Conservation (phyloP, 2,113 vertebrate species). For the Stegostoma tigrinum region DNA sequence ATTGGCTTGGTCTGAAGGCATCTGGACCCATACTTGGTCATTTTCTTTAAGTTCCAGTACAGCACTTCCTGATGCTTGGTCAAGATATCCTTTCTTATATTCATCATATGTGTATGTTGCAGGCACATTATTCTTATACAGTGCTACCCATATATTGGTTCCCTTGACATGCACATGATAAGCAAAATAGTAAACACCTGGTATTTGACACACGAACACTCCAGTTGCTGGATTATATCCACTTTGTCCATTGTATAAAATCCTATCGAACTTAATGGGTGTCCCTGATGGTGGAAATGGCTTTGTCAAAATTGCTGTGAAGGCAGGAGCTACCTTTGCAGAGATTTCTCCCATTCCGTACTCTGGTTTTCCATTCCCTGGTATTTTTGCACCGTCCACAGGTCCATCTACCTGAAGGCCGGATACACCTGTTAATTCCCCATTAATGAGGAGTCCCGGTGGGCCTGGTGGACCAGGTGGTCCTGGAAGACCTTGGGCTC, state of each 20-base stretch:
- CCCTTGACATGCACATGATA: conserved; percentile 98
- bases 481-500: conserved; percentile 59
- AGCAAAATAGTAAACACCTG: conserved; percentile 94
- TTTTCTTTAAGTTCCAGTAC: conserved; percentile 93
- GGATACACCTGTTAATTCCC: conserved; percentile 68
- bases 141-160: conserved; percentile 92
- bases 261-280: conserved; percentile 94
- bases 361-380: conserved; percentile 70
- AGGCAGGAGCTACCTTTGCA: conserved; percentile 73
- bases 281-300: conserved; percentile 89
- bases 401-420: conserved; percentile 68
- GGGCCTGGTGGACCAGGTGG: conserved; percentile 68
- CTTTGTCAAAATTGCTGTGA: conserved; percentile 87
- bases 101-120: conserved; percentile 97
- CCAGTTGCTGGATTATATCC: conserved; percentile 85
- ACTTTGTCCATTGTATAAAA: conserved; percentile 90
- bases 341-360: conserved; percentile 74
- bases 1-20: conserved; percentile 97
- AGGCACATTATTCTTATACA: conserved; percentile 98
- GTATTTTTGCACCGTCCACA: conserved; percentile 72
- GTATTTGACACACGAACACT: conserved; percentile 85
- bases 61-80: conserved; percentile 95
- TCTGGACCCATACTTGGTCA: conserved; percentile 95
- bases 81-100: conserved; percentile 98
- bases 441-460: conserved; percentile 59